These are phyloP conservation scores for Beroe forskalii DNA, from an alignment of 37 sponge, comb jelly and placozoan species.

Conservation along the genomic window DNA sequence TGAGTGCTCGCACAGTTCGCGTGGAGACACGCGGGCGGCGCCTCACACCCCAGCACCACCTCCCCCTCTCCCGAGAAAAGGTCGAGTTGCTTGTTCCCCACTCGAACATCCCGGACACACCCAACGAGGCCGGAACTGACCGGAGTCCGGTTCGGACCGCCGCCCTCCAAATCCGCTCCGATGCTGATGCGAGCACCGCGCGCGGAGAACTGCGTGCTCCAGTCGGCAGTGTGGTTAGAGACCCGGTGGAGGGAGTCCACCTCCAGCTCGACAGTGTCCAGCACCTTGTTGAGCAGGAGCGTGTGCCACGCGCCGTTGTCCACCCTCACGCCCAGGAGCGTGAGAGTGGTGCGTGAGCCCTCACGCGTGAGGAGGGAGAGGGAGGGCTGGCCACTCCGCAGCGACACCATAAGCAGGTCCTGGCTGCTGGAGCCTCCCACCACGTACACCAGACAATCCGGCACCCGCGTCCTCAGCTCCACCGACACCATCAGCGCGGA, in stretches of 20 bases:
- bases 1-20: conserved; percentile 4
- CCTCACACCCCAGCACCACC: conserved; percentile 33
- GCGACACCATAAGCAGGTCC: background rate
- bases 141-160: background rate
- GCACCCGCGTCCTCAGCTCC: conserved; percentile 8
- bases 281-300: background rate
- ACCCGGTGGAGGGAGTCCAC: background rate
- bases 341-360: background rate
- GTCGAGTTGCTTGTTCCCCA: background rate
- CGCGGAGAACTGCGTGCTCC: background rate
- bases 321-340: background rate
- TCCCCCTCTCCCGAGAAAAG: background rate
- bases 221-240: background rate
- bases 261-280: background rate
- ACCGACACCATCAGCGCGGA: conserved; percentile 26
- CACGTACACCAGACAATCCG: conserved; percentile 34
- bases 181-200: background rate
- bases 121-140: conserved; percentile 25
- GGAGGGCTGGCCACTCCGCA: conserved; percentile 9
- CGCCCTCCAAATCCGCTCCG: background rate
- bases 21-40: conserved; percentile 28
- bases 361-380: background rate
- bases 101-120: conserved; percentile 45
- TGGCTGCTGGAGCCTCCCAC: background rate
- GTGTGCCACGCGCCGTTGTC: conserved; percentile 47